Conservation (phyloP, 2,888 invertebrate species). For the Amphimallon solstitiale region DNA sequence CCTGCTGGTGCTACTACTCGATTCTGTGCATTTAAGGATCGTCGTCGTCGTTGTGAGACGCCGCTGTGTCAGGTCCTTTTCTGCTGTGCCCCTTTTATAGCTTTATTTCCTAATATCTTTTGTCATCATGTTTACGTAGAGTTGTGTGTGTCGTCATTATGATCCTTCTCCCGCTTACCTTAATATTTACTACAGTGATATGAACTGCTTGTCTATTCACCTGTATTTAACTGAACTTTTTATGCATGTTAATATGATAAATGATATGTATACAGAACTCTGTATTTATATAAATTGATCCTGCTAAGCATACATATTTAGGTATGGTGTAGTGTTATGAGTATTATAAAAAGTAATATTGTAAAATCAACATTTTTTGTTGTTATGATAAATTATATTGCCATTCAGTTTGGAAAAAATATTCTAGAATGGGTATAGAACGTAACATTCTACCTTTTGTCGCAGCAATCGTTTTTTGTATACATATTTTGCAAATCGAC, state of each 20-base stretch:
- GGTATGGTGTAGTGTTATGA: too few relatives aligned
- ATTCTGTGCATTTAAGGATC: too few relatives aligned
- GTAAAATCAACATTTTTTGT: too few relatives aligned
- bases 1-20: not conserved
- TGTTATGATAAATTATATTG: too few relatives aligned
- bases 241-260: conserved; percentile 6
- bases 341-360: too few relatives aligned
- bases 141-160: conserved; percentile 28
- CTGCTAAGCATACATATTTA: too few relatives aligned
- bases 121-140: conserved; percentile 32
- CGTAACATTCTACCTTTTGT: too few relatives aligned
- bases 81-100: conserved; percentile 29
- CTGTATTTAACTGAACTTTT: conserved; percentile 4
- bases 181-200: conserved; percentile 28
- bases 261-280: not conserved
- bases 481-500: too few relatives aligned
- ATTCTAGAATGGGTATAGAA: too few relatives aligned
- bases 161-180: conserved; percentile 18
- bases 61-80: conserved; percentile 19
- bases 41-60: conserved; percentile 2
- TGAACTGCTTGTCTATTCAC: conserved; percentile 5
- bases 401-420: too few relatives aligned
- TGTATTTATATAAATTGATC: too few relatives aligned
- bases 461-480: too few relatives aligned
- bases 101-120: conserved; percentile 37